Base-by-base conservation (phyloP, 2,888 invertebrate genomes). In the Zygogramma bicolorata region DNA sequence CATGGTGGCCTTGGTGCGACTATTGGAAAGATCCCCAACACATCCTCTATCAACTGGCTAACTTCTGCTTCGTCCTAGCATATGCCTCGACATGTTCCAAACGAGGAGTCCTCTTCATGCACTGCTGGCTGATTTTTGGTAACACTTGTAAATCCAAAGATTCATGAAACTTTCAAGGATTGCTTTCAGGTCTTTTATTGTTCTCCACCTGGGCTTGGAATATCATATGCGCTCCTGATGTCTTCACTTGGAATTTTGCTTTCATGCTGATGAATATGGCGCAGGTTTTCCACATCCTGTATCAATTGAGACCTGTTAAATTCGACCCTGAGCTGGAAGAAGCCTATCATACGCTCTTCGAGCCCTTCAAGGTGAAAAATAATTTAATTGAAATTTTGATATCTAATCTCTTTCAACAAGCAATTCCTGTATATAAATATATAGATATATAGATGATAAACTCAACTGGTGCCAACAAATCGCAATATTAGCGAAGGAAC, bases 121-220 rank as follows among this genome's bases (percentile, higher is more conserved):
- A 95, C 83, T 92, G 92, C 15, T 91, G 93, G 81, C 89, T 95
- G 76, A 94, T 94, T 79, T 87, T 95, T 76, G 95, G 95, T 94
- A 88, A 89, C n/a, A 25, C 25, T 22, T 4, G 7, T 1, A 7
- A 20, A 29, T 34, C 6, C 15, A 13, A 1, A 6, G 7, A 15
- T 42, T 60, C 18, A 5, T 15, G 40, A 5, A 15, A 27, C 18
- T 27, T 27, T 20, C 3, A 49, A 15, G 6, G 34, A n/a, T 15
- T 15, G 2, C 7, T 83, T 87, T 57, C 83, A 95, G 95, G 93
- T 27, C 93, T 95, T 84, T 90, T 95, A 89, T 86, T 95, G 75
- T 92, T 94, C 85, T 94, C 94, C 0, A 92, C 94, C 68, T 96
- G 96, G 96, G 93, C 95, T n/a, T 95, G 95, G 95, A 94, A 94